phyloP scores from a whole-genome alignment of 2,888 invertebrate genomes.

The Chrysolina americana region DNA sequence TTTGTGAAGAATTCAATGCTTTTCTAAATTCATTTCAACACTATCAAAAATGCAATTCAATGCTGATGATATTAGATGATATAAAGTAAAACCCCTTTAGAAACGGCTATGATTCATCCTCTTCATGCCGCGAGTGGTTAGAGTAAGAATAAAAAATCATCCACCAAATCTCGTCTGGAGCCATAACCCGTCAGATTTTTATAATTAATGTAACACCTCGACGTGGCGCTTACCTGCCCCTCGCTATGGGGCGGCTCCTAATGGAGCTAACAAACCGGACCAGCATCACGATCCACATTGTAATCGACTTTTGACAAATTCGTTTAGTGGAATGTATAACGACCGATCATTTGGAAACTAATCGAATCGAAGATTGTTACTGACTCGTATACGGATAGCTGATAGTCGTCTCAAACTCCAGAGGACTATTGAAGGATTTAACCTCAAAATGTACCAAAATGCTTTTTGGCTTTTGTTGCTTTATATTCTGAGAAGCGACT shows the following conservation, averaged over 20 bases:
- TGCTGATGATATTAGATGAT: no score
- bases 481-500: no score
- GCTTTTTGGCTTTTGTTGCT: no score
- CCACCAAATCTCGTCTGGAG: constrained; percentile 60
- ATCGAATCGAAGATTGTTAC: no score
- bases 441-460: no score
- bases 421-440: no score
- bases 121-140: constrained; percentile 36
- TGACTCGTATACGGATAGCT: no score
- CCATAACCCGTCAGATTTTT: constrained; percentile 62
- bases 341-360: not conserved
- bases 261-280: constrained; percentile 15
- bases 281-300: not conserved
- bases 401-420: no score
- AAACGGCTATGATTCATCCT: constrained; percentile 20
- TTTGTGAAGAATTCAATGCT: no score
- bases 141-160: constrained; percentile 40
- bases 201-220: constrained; percentile 65
- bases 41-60: no score
- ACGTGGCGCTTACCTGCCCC: constrained; percentile 53
- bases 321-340: not conserved
- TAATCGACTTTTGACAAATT: constrained; percentile 21
- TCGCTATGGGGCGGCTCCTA: constrained; percentile 34
- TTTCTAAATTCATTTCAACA: no score
- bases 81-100: no score